Base-by-base conservation (phyloP, 1,140 invertebrate species). In the Lerema accius region DNA sequence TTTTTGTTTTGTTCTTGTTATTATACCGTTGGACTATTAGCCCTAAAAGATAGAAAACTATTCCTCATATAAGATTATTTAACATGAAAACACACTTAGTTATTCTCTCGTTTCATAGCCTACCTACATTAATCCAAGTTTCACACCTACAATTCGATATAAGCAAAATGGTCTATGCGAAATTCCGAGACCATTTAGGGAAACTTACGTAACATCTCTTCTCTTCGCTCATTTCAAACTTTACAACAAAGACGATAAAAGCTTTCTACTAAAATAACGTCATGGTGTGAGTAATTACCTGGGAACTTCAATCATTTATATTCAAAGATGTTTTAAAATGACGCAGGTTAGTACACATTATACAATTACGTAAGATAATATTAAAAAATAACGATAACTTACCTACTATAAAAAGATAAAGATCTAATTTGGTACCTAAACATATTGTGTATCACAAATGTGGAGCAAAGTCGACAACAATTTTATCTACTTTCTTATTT, bases 41-140 rank as follows among this genome's bases (percentile, higher is more conserved):
- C n/a, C n/a, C n/a, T n/a, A n/a, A n/a, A n/a, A n/a, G n/a, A n/a
- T n/a, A n/a, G n/a, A n/a, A n/a, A n/a, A n/a, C n/a, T n/a, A n/a
- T n/a, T n/a, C n/a, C 10, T 46, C 17, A n/a, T 9, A 26, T 28
- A 11, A 32, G 28, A 35, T 43, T 11, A 14, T 59, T 16, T n/a
- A 59, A 37, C 42, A 46, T n/a, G 14, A 28, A 59, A 59, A 59
- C 45, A 59, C 56, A 45, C 55, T 58, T 58, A 58, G 28, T 9
- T 35, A 48, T 48, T 43, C 56, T 56, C 53, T 58, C 28, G 56
- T 48, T 39, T 16, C 32, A 48, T 39, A 59, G 11, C 32, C 28
- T 40, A 16, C 32, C 28, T 40, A 48, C 28, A 16, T 48, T 46
- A 32, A 16, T 48, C 15, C 28, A 59, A 48, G 16, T 59, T 23